Percentiles rank a stretch among this genome's conserved stretches.
Conservation (phyloP, 1,140 invertebrate genomes). For the Eciton burchellii region DNA sequence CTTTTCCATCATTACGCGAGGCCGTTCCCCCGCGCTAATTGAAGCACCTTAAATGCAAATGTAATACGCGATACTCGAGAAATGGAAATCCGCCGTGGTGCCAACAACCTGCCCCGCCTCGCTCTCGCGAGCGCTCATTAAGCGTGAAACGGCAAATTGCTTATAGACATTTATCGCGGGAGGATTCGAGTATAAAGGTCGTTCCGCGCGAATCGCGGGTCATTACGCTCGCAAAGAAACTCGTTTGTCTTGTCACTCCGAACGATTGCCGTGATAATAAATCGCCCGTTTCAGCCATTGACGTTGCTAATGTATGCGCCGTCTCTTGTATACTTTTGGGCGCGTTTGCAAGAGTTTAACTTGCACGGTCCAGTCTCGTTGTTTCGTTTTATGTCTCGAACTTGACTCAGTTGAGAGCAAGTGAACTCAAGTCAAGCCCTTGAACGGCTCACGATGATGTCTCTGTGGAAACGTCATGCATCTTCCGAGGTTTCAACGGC, state of each 20-base stretch:
- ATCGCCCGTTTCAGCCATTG: constrained; percentile 7
- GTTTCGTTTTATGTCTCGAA: background rate
- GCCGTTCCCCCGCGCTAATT: constrained; percentile 39
- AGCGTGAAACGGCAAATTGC: constrained; percentile 30
- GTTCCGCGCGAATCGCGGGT: background rate
- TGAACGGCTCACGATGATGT: background rate
- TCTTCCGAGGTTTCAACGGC: constrained; percentile 4
- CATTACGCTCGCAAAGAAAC: constrained; percentile 27
- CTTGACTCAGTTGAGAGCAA: background rate
- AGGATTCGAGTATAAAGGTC: constrained; percentile 14
- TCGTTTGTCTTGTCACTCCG: background rate
- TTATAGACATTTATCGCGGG: constrained; percentile 44
- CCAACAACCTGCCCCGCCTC: constrained; percentile 34
- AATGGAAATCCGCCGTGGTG: constrained; percentile 28
- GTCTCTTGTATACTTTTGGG: background rate
- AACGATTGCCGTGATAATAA: background rate
- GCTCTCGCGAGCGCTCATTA: constrained; percentile 36
- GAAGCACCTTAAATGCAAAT: constrained; percentile 60
- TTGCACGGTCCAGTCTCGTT: background rate
- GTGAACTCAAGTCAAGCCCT: constrained; percentile 6
- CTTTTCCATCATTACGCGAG: constrained; percentile 46
- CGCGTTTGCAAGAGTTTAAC: too few relatives aligned
- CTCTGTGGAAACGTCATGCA: background rate
- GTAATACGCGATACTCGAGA: constrained; percentile 47
- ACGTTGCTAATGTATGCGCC: background rate